Evolutionary conservation across 2,797 vertebrate species (phyloP).

Genomic region (Prunella strophiata): DNA sequence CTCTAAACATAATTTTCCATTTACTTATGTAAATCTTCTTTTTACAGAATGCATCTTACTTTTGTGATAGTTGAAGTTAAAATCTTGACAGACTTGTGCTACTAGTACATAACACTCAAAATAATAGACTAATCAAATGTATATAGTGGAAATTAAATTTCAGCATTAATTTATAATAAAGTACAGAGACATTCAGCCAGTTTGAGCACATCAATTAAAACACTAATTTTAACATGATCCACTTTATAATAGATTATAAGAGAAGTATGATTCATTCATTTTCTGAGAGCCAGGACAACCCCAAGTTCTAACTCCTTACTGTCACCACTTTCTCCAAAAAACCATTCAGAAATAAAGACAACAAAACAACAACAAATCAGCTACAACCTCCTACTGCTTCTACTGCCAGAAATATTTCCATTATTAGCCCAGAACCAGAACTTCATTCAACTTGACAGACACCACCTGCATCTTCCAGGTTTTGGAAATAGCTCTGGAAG

Average conservation of each 20-base stretch:
- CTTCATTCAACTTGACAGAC: not conserved
- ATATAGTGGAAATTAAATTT: not conserved
- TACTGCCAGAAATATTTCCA: not conserved
- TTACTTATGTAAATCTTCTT: not conserved
- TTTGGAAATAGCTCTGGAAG: not conserved
- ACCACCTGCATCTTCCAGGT: not conserved
- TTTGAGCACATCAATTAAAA: not conserved
- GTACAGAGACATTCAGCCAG: not conserved
- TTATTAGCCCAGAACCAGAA: not conserved
- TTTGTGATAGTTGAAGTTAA: not conserved
- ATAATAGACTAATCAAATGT: not conserved
- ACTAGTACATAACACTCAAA: not conserved
- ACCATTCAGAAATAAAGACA: not conserved
- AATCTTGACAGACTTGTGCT: not conserved
- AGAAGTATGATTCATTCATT: not conserved
- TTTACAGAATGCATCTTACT: not conserved
- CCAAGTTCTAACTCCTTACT: not conserved
- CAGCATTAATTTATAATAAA: not conserved
- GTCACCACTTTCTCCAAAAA: not conserved
- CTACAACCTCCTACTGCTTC: not conserved
- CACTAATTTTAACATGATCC: not conserved
- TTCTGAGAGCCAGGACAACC: not conserved
- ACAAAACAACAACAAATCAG: not conserved
- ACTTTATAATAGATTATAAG: not conserved
- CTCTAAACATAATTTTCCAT: not conserved